Base-by-base conservation (phyloP, 2,797 vertebrate genomes). In the Cercopithecus petaurista region DNA sequence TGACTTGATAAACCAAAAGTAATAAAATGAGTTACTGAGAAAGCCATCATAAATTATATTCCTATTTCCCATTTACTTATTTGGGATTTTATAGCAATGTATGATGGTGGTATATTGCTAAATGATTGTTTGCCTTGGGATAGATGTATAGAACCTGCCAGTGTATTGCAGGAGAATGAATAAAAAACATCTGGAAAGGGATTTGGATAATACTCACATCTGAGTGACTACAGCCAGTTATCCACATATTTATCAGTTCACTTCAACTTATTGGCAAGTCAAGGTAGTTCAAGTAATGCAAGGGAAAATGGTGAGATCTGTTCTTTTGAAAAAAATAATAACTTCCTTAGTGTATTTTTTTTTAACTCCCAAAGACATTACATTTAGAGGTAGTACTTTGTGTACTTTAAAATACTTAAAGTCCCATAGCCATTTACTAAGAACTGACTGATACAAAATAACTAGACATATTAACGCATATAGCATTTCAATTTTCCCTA, bases 391-490 rank as follows among this genome's bases (percentile, higher is more conserved):
- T 82, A 48, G 4, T 22, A 59, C 48, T 92, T 93, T 61, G 5
- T 88, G 30, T 61, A 73, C 67, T 84, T 73, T 86, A 90, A 52
- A 81, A 87, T 95, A 93, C 8, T 59, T 90, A 77, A 76, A 83
- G 17, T 52, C 85, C 70, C 1, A 1, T 30, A 79, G 94, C 41
- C 43, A 91, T 90, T 97, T 92, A 77, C 86, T 96, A 92, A 91
- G 61, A 97, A 89, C 39, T 87, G 46, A 64, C 26, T 86, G 48
- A 94, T 79, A 94, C 24, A 92, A 89, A 95, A 90, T 81, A 94
- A 93, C 94, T 19, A 89, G 50, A 96, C 87, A 94, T 92, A 96
- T 93, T 90, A 95, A 50, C 55, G 76, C 77, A 95, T 28, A 21
- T 1, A 93, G 26, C 19, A 76, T 83, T 97, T 96, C 90, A 72